phyloP scores from a whole-genome alignment of 2,888 invertebrate species.

The Alviniconcha strummeri region DNA sequence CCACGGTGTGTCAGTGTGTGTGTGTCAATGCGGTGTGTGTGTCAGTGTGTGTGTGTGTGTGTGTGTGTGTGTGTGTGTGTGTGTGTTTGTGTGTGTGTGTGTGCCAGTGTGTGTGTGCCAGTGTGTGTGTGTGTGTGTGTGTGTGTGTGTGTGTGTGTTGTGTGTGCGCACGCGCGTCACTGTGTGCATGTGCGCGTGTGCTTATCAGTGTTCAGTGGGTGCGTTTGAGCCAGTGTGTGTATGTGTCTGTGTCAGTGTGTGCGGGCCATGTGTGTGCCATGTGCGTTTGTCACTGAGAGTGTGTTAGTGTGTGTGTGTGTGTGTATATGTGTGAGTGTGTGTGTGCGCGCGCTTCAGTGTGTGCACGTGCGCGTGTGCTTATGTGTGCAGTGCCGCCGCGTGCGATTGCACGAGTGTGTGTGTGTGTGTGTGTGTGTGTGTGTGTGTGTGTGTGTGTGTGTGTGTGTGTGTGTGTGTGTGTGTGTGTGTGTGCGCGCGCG shows the following conservation, averaged over 20 bases:
- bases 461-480: neutral
- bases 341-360: neutral
- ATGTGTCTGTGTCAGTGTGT: too few species aligned
- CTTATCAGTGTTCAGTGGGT: neutral
- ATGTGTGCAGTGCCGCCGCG: neutral
- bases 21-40: neutral
- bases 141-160: too few species aligned
- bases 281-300: neutral
- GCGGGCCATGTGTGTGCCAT: neutral
- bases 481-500: too few species aligned
- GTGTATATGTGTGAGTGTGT: neutral
- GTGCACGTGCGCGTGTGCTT: neutral
- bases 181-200: too few species aligned
- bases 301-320: neutral
- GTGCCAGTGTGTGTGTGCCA: neutral
- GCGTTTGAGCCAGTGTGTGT: neutral
- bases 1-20: neutral
- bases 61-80: neutral
- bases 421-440: constrained; percentile 15
- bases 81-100: too few species aligned
- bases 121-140: too few species aligned
- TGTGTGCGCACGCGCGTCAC: too few species aligned
- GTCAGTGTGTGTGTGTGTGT: neutral
- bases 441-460: constrained; percentile 4
- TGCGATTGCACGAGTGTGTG: neutral